phyloP scores from a whole-genome alignment of 1,140 invertebrate species.

The Bombyx mandarina region DNA sequence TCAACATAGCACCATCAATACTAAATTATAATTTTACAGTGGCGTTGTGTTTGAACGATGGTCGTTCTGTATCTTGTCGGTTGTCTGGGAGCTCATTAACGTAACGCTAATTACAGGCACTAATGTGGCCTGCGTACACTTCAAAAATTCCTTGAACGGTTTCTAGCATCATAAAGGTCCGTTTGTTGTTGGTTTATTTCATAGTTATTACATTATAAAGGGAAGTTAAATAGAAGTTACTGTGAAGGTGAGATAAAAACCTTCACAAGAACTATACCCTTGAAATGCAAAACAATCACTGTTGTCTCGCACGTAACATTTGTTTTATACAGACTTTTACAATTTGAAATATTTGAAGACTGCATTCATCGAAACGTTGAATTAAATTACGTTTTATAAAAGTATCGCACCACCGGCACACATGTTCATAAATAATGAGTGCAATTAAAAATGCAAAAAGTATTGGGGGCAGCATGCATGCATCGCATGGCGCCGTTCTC shows the following conservation, averaged over 20 bases:
- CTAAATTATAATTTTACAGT: constrained; percentile 14
- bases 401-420: no score
- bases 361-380: no score
- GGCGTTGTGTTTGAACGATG: constrained; percentile 4
- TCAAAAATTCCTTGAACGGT: constrained; percentile 52
- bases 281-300: neutral
- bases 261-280: constrained; percentile 2
- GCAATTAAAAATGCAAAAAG: constrained; percentile 29
- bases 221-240: constrained; percentile 3
- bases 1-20: constrained; percentile 23
- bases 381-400: no score
- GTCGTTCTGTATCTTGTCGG: constrained; percentile 27
- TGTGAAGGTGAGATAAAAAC: constrained; percentile 4
- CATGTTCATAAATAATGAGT: neutral
- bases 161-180: constrained; percentile 31
- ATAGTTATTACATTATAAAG: neutral
- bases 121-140: constrained; percentile 43
- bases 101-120: constrained; percentile 52
- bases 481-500: constrained; percentile 31
- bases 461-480: constrained; percentile 42
- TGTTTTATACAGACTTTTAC: no score
- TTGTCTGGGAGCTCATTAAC: constrained; percentile 55
- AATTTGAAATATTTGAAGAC: no score
- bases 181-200: constrained; percentile 13
- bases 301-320: no score